Percentiles rank a stretch among this genome's conserved stretches.
phyloP scores from a whole-genome alignment of 2,113 vertebrate species.

The Sceloporus tristichus region DNA sequence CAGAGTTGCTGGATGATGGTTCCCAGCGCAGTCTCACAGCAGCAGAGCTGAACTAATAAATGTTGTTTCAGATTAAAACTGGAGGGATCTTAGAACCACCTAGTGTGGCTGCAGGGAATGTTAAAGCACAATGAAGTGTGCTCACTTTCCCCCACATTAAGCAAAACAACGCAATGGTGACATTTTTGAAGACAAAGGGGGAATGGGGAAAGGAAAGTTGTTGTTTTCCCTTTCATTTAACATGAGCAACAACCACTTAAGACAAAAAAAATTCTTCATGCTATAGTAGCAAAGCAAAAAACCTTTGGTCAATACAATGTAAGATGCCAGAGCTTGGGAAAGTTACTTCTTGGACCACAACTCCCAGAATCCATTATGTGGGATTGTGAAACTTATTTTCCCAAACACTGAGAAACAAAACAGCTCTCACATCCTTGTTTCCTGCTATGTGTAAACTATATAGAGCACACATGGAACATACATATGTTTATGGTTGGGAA shows the following conservation, averaged over 20 bases:
- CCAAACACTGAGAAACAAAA: too few species aligned
- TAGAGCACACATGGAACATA: neutral
- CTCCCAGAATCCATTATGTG: too few species aligned
- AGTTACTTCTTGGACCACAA: too few species aligned
- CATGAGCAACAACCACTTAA: neutral
- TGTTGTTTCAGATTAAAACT: constrained; percentile 50
- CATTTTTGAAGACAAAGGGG: neutral
- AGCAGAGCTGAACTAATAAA: constrained; percentile 46
- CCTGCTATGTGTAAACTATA: neutral
- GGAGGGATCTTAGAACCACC: constrained; percentile 8
- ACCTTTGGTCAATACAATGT: neutral
- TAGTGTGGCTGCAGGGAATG: constrained; percentile 12
- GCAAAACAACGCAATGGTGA: constrained; percentile 22
- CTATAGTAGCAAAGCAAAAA: constrained; percentile 30
- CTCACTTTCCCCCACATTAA: constrained; percentile 22
- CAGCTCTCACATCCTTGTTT: too few species aligned
- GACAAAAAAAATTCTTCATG: neutral
- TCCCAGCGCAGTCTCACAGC: neutral
- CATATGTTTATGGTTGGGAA: too few species aligned
- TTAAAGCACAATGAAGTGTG: constrained; percentile 12
- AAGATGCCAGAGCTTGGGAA: neutral
- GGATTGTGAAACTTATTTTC: too few species aligned
- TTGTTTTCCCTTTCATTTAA: neutral
- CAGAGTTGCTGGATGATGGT: constrained; percentile 23
- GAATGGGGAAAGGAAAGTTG: neutral